A percentile compares a stretch with the other conserved stretches of the same genome.
phyloP scores from a whole-genome alignment of 2,113 vertebrate species.

The Otus sunia region DNA sequence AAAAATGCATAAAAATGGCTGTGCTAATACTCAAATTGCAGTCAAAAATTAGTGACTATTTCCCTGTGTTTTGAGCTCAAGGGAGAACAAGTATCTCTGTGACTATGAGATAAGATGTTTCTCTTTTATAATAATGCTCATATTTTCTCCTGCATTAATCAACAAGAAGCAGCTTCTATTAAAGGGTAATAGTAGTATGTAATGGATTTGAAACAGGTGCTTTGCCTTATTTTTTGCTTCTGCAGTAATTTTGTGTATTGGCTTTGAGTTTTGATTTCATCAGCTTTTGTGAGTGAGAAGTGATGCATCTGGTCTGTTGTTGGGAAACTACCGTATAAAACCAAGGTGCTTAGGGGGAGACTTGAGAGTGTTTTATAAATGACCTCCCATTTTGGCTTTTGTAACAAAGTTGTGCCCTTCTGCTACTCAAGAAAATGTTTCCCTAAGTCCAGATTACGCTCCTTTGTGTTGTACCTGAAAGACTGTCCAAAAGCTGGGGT shows the following conservation, averaged over 20 bases:
- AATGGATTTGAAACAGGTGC: conserved; percentile 15
- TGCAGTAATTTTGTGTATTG: background rate
- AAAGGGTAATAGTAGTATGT: background rate
- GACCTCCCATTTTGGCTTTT: background rate
- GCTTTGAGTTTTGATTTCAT: background rate
- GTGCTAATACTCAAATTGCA: background rate
- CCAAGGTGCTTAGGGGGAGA: background rate
- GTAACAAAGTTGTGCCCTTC: background rate
- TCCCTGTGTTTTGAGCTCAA: background rate
- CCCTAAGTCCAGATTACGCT: background rate
- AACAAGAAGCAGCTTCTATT: background rate
- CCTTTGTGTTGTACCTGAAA: background rate
- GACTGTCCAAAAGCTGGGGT: background rate
- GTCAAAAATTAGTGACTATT: background rate
- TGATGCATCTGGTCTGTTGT: background rate
- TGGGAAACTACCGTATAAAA: background rate
- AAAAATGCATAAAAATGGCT: background rate
- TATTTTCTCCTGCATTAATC: background rate
- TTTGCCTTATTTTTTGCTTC: background rate
- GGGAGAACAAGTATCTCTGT: background rate
- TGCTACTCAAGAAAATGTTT: background rate
- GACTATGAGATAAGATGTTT: background rate
- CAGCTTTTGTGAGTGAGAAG: background rate
- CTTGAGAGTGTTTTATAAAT: background rate
- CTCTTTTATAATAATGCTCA: background rate